phyloP scores from a whole-genome alignment of 2,113 vertebrate genomes.

The Protobothrops mucrosquamatus region DNA sequence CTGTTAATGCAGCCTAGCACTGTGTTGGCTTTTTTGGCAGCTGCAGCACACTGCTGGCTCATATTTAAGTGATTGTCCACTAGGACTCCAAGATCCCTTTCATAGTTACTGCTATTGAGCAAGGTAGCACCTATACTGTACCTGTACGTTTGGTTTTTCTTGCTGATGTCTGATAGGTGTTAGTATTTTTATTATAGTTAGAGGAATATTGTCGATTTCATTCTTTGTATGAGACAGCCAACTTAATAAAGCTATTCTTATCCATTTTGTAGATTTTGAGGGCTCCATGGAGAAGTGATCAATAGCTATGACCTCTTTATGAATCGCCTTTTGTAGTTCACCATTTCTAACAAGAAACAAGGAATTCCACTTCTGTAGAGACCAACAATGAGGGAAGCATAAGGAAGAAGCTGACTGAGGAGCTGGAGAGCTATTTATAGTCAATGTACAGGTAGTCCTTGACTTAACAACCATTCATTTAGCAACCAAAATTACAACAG shows the following conservation, averaged over 20 bases:
- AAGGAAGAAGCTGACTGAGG: not conserved
- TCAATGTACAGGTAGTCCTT: not conserved
- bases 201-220: not conserved
- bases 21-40: no score
- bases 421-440: not conserved
- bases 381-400: not conserved
- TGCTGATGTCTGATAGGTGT: not conserved
- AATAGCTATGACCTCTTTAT: not conserved
- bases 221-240: not conserved
- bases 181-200: not conserved
- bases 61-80: no score
- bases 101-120: no score
- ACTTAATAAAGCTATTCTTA: not conserved
- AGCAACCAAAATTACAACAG: not conserved
- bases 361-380: not conserved
- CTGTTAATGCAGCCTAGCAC: no score
- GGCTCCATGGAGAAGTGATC: not conserved
- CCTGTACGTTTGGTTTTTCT: no score
- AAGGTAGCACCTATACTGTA: no score
- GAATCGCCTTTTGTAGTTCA: not conserved
- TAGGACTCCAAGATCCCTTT: no score
- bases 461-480: not conserved
- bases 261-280: not conserved
- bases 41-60: no score
- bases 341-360: not conserved